Base-by-base conservation (phyloP, 2,797 vertebrate species). In the Melopsittacus undulatus region DNA sequence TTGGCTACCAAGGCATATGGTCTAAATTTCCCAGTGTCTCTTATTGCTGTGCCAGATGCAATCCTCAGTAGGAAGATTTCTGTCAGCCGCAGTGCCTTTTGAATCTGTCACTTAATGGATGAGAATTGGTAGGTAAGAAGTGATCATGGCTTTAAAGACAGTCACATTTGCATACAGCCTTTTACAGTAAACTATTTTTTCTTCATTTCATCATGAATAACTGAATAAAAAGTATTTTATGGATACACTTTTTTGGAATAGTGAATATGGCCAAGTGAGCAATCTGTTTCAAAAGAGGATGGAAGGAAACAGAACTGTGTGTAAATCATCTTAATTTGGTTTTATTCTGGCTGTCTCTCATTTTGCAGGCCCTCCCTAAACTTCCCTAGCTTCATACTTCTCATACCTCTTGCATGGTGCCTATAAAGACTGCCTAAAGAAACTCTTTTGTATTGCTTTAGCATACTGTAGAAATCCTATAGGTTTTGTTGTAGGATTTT, bases 21-120 rank as follows among this genome's bases (percentile, higher is more conserved):
- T 89, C 86, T 88, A 73, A 61, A 89, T 95, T 96, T 92, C 90
- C 83, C 92, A 83, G 78, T 79, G 75, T 90, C 72, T 92, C 38
- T 77, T 69, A 38, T 90, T 93, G 77, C 86, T 85, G 81, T 61
- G 61, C 70, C 77, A 84, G 63, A 72, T 59, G 34, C 57, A 59
- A 18, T 87, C 51, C 73, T 72, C 75, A 34, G 22, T 4, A 70
- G 72, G 48, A 54, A 3, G 63, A 64, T 82, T 64, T 40, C 64
- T 88, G 63, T 43, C 6, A 11, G 48, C 88, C 54, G 48, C 30
- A 72, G 1, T 45, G 45, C 1, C 0, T 70, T 93, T 74, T 84
- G 67, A 72, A 11, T 68, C 3, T 2, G 88, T n/a, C 45, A 46
- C 67, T 42, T 54, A 49, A 51, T 62, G 76, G 77, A 66, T 66